Conservation (phyloP, 2,113 vertebrate species). For the Nothocercus nigrocapillus region DNA sequence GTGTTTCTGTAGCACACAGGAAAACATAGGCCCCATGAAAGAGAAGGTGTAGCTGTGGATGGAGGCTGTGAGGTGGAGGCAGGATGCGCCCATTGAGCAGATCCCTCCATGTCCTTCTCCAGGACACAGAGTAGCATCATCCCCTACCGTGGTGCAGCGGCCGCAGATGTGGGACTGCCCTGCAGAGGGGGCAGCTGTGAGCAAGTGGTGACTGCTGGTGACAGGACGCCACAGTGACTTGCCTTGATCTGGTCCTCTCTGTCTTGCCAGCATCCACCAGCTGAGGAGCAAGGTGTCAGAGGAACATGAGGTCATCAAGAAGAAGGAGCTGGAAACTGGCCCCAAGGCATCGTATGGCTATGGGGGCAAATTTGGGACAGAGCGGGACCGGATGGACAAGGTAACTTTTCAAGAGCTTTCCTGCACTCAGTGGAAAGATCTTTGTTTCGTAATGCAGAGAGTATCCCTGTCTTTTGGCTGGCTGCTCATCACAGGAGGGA, state of each 20-base stretch:
- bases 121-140: accelerated
- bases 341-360: slow-evolving; percentile 96
- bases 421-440: background rate
- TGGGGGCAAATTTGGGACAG: slow-evolving; percentile 93
- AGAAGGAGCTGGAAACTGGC: slow-evolving; percentile 84
- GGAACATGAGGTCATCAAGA: slow-evolving; percentile 89
- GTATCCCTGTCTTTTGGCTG: background rate
- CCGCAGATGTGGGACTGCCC: background rate
- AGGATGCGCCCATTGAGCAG: too few relatives aligned
- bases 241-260: background rate
- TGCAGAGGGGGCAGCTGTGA: accelerated
- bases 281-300: slow-evolving; percentile 87
- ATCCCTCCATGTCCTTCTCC: accelerated
- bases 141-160: accelerated
- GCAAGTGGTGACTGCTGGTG: background rate
- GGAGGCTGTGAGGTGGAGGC: background rate
- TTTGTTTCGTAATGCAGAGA: background rate
- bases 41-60: background rate
- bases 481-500: background rate
- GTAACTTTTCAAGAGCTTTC: slow-evolving; percentile 42
- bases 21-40: background rate
- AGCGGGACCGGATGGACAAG: slow-evolving; percentile 96
- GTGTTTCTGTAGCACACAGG: accelerated
- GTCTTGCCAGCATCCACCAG: slow-evolving; percentile 84
- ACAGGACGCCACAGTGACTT: accelerated